Evolutionary conservation across 2,888 invertebrate species (phyloP), one percentile per base, ranked within the genome.

Genomic region (Chymomyza procnemis): DNA sequence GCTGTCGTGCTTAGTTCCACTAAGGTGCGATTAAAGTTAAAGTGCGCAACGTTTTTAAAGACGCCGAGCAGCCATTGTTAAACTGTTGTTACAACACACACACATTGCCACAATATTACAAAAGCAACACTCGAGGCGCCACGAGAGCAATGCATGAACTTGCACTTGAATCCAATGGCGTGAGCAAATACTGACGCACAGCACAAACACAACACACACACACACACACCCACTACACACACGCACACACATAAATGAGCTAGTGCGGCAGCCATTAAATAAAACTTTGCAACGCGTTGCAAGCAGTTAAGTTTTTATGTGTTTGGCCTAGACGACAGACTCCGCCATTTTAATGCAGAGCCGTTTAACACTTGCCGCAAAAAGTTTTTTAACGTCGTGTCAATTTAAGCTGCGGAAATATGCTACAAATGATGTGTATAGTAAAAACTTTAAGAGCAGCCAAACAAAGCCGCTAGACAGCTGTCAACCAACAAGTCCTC

Each of bases 141-240:
- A 41, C 12, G 12, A 41, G 34, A 41, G 54, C 62, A 60, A 69
- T 65, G 60, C 72, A 67, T 69, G 73, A 76, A 73, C 75, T 61
- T 56, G 71, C 67, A 69, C 77, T 76, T 73, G 66, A 70, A 61
- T 65, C 47, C 41, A 76, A 76, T 61, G 76, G 48, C 64, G 63
- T 64, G 71, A 50, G 47, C 59, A 41, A 5, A 50, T 18, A 50
- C 50, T 9, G 3, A 50, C 50, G 18, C 14, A 19, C 50, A 50
- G 50, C 34, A 34, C 6, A 48, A 48, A 12, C 4, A 1, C 48
- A 5, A 1, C 18, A 5, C 48, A 50, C 16, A 50, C 4, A 50
- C 30, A 30, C 30, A 4, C 30, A 30, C 61, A 67, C 59, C 61
- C n/a, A 56, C 62, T n/a, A 48, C 50, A 50, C 16, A 50, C 16